phyloP scores from a whole-genome alignment of 1,140 invertebrate genomes.

The Cydia pomonella region DNA sequence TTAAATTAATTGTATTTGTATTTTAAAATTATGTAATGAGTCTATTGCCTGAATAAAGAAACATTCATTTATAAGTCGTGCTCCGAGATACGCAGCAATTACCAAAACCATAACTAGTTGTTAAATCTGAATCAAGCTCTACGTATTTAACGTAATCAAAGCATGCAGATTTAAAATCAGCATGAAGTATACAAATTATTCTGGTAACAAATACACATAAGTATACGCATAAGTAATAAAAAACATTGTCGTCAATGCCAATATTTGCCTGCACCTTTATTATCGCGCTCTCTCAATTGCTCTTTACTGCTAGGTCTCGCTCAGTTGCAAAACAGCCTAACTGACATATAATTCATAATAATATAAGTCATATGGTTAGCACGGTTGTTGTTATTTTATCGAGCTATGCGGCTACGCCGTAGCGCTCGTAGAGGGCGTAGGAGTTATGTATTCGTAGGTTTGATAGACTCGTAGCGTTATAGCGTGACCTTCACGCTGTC shows the following conservation, averaged over 20 bases:
- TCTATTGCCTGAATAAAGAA: too few relatives aligned
- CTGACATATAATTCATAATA: not conserved
- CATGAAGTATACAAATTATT: not conserved
- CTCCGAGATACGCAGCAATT: too few relatives aligned
- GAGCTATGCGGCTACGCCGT: conserved; percentile 1
- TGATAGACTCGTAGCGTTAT: not conserved
- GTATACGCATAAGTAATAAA: too few relatives aligned
- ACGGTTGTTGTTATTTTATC: not conserved
- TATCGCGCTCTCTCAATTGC: not conserved
- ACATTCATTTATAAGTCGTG: too few relatives aligned
- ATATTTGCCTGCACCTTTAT: not conserved
- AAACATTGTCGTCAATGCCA: not conserved
- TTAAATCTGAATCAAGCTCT: too few relatives aligned
- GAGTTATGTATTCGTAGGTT: not conserved
- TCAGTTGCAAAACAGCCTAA: not conserved
- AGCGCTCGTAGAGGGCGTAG: not conserved
- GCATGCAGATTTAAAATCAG: not conserved
- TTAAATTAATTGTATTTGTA: too few relatives aligned
- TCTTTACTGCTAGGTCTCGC: not conserved
- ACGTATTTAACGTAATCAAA: too few relatives aligned
- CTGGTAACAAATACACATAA: too few relatives aligned
- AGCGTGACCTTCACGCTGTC: too few relatives aligned
- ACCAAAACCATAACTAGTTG: too few relatives aligned
- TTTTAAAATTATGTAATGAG: too few relatives aligned
- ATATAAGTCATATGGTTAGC: not conserved